These are phyloP conservation scores for Cyphomyrmex costatus DNA, from an alignment of 1,140 invertebrate genomes.

Conservation along the genomic window DNA sequence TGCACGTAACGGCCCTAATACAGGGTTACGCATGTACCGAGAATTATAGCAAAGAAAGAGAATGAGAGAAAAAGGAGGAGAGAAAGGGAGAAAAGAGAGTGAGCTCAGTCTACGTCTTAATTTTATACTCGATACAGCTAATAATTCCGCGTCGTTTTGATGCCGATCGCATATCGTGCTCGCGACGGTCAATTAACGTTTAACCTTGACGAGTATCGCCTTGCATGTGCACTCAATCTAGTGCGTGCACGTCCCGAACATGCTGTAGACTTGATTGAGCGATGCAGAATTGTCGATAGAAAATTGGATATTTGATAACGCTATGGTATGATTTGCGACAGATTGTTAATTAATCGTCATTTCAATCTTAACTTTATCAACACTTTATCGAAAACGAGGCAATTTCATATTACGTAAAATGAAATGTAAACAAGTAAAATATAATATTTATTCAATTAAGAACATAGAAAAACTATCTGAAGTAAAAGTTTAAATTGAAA, in stretches of 20 bases:
- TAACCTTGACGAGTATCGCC: conserved; percentile 65
- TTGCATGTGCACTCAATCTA: conserved; percentile 60
- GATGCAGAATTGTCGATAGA: conserved; percentile 34
- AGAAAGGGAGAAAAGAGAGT: conserved; percentile 23
- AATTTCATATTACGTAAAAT: background rate
- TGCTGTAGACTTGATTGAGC: conserved; percentile 25
- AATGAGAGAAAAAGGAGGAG: background rate
- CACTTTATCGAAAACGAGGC: background rate
- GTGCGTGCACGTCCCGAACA: conserved; percentile 10
- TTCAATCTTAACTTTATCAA: background rate
- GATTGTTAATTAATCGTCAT: conserved; percentile 32
- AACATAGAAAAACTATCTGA: too few relatives aligned
- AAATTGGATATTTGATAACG: conserved; percentile 48
- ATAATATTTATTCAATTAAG: background rate
- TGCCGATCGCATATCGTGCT: conserved; percentile 68
- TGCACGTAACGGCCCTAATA: conserved; percentile 53
- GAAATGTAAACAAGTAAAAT: background rate
- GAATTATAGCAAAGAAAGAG: conserved; percentile 2
- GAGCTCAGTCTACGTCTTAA: conserved; percentile 77
- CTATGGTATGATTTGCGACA: background rate
- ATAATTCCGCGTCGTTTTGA: conserved; percentile 75
- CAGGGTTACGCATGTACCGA: conserved; percentile 59
- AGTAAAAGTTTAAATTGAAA: too few relatives aligned
- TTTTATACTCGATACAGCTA: conserved; percentile 82
- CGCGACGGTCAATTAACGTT: conserved; percentile 76